These are phyloP conservation scores for Caradrina kadenii DNA, from an alignment of 2,888 invertebrate genomes.

Conservation along the genomic window DNA sequence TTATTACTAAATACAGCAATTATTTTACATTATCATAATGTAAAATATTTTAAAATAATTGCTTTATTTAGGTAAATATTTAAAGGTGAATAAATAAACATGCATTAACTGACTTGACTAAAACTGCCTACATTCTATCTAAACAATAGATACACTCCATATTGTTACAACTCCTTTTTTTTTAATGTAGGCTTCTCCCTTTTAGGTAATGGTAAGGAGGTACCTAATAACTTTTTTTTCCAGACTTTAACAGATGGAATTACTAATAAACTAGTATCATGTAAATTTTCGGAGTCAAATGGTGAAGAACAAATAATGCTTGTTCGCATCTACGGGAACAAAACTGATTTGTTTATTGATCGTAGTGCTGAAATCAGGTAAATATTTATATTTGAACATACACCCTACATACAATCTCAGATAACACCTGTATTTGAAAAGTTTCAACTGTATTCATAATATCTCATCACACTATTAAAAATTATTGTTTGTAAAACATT, in stretches of 20 bases:
- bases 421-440: too few relatives aligned
- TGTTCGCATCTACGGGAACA: constrained; percentile 97
- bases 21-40: too few relatives aligned
- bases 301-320: constrained; percentile 92
- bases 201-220: background rate
- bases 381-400: constrained; percentile 41
- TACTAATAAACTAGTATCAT: constrained; percentile 97
- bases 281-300: constrained; percentile 85
- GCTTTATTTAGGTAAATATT: too few relatives aligned
- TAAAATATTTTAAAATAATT: too few relatives aligned
- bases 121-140: background rate
- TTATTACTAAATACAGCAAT: too few relatives aligned
- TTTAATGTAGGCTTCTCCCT: background rate
- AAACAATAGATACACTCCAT: background rate
- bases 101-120: too few relatives aligned
- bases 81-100: too few relatives aligned
- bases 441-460: too few relatives aligned
- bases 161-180: background rate
- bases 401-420: too few relatives aligned
- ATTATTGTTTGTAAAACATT: too few relatives aligned
- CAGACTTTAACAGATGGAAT: constrained; percentile 98
- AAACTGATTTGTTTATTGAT: constrained; percentile 98
- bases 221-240: background rate
- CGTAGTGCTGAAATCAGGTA: constrained; percentile 95
- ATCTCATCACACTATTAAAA: too few relatives aligned